Conservation (phyloP, 2,113 vertebrate species). For the Pitta sordida region DNA sequence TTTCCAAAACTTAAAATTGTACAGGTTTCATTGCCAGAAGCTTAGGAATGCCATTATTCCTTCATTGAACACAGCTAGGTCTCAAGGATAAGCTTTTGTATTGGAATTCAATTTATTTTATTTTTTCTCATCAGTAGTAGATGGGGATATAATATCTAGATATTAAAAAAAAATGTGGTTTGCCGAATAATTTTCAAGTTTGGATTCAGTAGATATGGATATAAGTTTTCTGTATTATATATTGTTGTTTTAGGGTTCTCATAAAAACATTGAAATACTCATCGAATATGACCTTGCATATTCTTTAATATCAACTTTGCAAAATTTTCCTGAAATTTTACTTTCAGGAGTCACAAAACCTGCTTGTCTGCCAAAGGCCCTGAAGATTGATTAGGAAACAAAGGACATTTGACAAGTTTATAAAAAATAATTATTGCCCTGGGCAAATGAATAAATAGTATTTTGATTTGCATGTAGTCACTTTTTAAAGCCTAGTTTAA, state of each 20-base stretch:
- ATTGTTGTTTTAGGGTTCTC: neutral
- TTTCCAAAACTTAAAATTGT: neutral
- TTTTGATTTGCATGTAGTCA: neutral
- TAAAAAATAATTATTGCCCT: neutral
- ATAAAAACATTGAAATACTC: neutral
- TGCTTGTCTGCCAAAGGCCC: neutral
- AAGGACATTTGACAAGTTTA: conserved; percentile 4
- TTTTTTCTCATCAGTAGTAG: neutral
- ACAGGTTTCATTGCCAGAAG: neutral
- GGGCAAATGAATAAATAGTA: neutral
- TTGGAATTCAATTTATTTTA: neutral
- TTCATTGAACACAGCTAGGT: neutral
- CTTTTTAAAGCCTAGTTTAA: neutral
- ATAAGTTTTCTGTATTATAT: neutral
- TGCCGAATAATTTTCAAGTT: neutral
- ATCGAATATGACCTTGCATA: fast-evolving
- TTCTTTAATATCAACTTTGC: neutral
- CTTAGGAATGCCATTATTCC: neutral
- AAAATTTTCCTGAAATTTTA: neutral
- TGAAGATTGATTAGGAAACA: conserved; percentile 10
- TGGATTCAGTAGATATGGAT: neutral
- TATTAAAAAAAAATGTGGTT: neutral
- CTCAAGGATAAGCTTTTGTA: neutral
- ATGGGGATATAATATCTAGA: neutral
- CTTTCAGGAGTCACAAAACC: neutral